Evolutionary conservation across 37 sponge, comb jelly and placozoan species (phyloP).

Genomic region (Mnemiopsis leidyi): DNA sequence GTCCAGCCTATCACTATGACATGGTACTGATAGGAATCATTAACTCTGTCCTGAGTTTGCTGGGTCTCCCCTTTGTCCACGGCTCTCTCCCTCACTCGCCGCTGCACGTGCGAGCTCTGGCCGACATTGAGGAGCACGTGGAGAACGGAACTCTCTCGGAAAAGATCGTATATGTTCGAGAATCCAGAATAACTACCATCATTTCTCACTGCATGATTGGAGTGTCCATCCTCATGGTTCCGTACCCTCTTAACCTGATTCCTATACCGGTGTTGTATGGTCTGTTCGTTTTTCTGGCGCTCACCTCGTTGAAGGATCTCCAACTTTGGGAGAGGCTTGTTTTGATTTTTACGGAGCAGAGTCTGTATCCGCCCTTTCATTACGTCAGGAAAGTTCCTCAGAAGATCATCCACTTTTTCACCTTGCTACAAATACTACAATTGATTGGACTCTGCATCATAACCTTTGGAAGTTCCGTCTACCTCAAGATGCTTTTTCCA

Average conservation of each 20-base stretch:
- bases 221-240: conserved; percentile 22
- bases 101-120: conserved; percentile 65
- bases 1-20: conserved; percentile 35
- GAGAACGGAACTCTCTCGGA: conserved; percentile 59
- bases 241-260: conserved; percentile 60
- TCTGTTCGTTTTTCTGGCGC: conserved; percentile 39
- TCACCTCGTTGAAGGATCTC: not conserved
- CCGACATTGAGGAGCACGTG: conserved; percentile 62
- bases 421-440: conserved; percentile 49
- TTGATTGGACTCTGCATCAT: conserved; percentile 9
- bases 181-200: conserved; percentile 48
- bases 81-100: conserved; percentile 66
- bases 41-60: conserved; percentile 16
- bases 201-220: conserved; percentile 62
- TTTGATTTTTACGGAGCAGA: conserved; percentile 64
- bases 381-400: conserved; percentile 67
- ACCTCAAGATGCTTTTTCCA: conserved; percentile 63
- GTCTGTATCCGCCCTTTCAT: conserved; percentile 62
- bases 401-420: conserved; percentile 60
- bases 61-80: conserved; percentile 64
- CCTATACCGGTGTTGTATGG: conserved; percentile 53
- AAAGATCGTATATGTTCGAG: conserved; percentile 61
- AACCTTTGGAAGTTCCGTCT: conserved; percentile 7
- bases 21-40: conserved; percentile 31
- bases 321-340: conserved; percentile 60